A percentile compares a stretch with the other conserved stretches of the same genome.
Evolutionary conservation across 2,888 invertebrate species (phyloP).

Genomic region (Podabrus alpinus): DNA sequence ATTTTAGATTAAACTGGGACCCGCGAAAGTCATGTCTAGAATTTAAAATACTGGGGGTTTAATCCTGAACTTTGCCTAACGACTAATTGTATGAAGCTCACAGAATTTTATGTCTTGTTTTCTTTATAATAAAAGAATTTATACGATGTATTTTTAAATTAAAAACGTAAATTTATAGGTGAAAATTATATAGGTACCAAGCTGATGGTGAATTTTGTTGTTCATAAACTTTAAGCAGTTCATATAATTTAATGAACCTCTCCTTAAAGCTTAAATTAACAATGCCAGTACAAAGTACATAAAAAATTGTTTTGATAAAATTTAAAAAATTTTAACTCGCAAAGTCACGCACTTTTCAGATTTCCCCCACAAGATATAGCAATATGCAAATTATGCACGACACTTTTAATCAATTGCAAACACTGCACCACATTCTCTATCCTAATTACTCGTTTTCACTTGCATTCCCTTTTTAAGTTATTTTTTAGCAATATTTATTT

Average conservation of each 20-base stretch:
- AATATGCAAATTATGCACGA: background rate
- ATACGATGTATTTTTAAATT: background rate
- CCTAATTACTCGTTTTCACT: background rate
- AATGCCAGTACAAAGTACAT: background rate
- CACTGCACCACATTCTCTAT: background rate
- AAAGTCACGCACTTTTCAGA: background rate
- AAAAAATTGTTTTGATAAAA: background rate
- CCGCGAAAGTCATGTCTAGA: constrained; percentile 35
- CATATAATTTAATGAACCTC: background rate
- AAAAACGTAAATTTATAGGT: background rate
- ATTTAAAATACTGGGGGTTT: constrained; percentile 32
- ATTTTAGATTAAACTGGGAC: constrained; percentile 30
- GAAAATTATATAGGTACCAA: too few relatives aligned
- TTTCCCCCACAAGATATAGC: background rate
- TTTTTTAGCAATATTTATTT: background rate
- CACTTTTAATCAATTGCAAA: background rate
- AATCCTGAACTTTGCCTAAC: constrained; percentile 25
- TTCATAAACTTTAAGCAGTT: background rate
- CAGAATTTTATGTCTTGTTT: background rate
- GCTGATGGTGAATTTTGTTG: too few relatives aligned
- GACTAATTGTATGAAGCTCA: constrained; percentile 27
- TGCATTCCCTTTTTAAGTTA: background rate
- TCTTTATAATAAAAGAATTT: background rate
- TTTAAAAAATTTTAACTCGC: background rate
- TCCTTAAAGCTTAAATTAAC: background rate